phyloP scores from a whole-genome alignment of 1,140 invertebrate genomes.

The Drosophila suzukii region DNA sequence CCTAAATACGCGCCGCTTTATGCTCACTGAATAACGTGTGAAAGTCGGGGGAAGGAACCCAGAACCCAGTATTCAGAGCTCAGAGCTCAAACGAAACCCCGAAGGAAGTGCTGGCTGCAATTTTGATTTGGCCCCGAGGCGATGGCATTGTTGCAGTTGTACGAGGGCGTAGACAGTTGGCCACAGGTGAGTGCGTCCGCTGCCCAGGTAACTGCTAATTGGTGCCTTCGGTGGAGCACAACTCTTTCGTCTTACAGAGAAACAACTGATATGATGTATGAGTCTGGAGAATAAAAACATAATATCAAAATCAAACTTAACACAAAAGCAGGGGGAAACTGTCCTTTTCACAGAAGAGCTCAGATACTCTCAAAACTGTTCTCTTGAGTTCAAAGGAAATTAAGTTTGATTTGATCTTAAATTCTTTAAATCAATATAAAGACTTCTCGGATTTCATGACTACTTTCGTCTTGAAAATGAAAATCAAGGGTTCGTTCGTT shows the following conservation, averaged over 20 bases:
- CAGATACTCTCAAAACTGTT: too few relatives aligned
- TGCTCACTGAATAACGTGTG: conserved; percentile 78
- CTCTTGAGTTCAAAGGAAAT: too few relatives aligned
- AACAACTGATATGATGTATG: background rate
- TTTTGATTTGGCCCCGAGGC: conserved; percentile 72
- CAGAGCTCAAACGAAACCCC: background rate
- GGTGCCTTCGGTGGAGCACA: conserved; percentile 21
- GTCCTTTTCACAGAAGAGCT: too few relatives aligned
- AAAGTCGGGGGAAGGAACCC: conserved; percentile 33
- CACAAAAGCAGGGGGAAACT: too few relatives aligned
- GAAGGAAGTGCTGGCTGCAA: conserved; percentile 68
- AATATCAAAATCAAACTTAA: too few relatives aligned
- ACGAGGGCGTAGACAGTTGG: conserved; percentile 57
- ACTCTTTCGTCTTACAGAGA: background rate
- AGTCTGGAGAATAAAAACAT: too few relatives aligned
- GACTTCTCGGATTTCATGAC: too few relatives aligned
- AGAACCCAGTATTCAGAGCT: background rate
- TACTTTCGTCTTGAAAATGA: too few relatives aligned
- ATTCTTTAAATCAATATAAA: too few relatives aligned
- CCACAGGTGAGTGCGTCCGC: conserved; percentile 71
- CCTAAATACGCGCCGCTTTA: conserved; percentile 73
- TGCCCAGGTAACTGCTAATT: conserved; percentile 43
- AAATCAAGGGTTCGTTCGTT: too few relatives aligned
- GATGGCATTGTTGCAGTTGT: conserved; percentile 29
- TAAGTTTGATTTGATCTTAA: too few relatives aligned